phyloP scores from a whole-genome alignment of 1,140 invertebrate species.

The Calephelis nemesis region DNA sequence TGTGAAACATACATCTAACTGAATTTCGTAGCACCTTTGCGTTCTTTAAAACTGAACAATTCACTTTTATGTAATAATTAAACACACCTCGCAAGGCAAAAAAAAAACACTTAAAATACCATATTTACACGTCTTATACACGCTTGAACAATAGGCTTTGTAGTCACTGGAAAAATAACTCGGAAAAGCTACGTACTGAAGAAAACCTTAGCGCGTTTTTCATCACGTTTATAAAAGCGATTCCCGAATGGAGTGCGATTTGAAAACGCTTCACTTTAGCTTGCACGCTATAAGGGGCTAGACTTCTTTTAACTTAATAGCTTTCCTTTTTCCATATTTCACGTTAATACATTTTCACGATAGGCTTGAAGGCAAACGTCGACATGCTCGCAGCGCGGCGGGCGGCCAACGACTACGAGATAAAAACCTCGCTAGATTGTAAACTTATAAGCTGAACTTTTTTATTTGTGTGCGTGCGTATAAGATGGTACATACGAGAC shows the following conservation, averaged over 20 bases:
- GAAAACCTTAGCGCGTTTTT: slow-evolving; percentile 56
- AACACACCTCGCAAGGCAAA: slow-evolving; percentile 60
- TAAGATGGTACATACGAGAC: slow-evolving; percentile 51
- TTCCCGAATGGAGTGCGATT: slow-evolving; percentile 59
- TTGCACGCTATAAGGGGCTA: slow-evolving; percentile 46
- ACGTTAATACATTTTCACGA: slow-evolving; percentile 57
- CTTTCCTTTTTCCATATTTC: slow-evolving; percentile 47
- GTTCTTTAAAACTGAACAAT: slow-evolving; percentile 70
- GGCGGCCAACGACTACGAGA: slow-evolving; percentile 72
- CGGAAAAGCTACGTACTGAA: slow-evolving; percentile 59
- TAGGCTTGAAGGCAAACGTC: slow-evolving; percentile 48
- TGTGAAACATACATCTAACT: slow-evolving; percentile 76
- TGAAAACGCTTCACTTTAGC: slow-evolving; percentile 53
- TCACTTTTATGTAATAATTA: slow-evolving; percentile 75
- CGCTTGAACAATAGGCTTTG: slow-evolving; percentile 72
- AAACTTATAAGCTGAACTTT: slow-evolving; percentile 77
- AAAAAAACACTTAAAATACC: slow-evolving; percentile 70
- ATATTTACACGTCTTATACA: slow-evolving; percentile 59
- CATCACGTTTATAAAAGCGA: slow-evolving; percentile 66
- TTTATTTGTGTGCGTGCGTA: slow-evolving; percentile 68
- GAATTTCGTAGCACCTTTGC: slow-evolving; percentile 67
- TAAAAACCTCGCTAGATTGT: slow-evolving; percentile 76
- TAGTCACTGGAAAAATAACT: slow-evolving; percentile 64
- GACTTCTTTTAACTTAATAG: slow-evolving; percentile 37
- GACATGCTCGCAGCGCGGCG: slow-evolving; percentile 68